phyloP scores from a whole-genome alignment of 2,797 vertebrate genomes.

The Aselliscus stoliczkanus region DNA sequence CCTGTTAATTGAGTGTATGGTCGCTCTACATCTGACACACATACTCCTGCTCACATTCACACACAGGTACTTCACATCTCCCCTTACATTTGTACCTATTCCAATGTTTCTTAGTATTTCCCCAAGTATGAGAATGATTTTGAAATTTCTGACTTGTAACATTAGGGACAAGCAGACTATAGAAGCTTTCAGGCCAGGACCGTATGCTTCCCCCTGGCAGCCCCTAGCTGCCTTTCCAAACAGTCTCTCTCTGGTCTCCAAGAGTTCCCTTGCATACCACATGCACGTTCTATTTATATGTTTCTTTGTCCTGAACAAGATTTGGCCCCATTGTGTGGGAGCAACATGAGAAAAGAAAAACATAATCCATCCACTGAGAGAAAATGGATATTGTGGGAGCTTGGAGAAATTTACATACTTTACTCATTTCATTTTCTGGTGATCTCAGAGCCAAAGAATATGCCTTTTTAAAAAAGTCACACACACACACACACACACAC shows the following conservation, averaged over 20 bases:
- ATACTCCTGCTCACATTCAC: not conserved
- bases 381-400: constrained; percentile 82
- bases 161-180: not conserved
- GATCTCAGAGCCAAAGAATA: constrained; percentile 84
- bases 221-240: constrained; percentile 39
- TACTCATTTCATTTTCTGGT: constrained; percentile 80
- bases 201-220: not conserved
- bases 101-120: not conserved
- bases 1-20: not conserved
- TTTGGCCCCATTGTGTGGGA: constrained; percentile 91
- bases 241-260: constrained; percentile 57
- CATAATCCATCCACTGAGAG: constrained; percentile 84
- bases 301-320: constrained; percentile 87
- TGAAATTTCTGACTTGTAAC: constrained; percentile 8
- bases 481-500: not conserved
- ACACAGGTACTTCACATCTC: not conserved
- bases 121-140: not conserved
- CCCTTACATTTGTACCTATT: not conserved
- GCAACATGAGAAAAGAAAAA: constrained; percentile 84
- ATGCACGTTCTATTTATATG: constrained; percentile 81
- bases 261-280: constrained; percentile 75
- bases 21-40: not conserved
- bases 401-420: constrained; percentile 81
- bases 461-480: constrained; percentile 47
- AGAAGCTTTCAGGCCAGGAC: not conserved